Conservation (phyloP, 2,888 invertebrate genomes). For the Mythimna vitellina region DNA sequence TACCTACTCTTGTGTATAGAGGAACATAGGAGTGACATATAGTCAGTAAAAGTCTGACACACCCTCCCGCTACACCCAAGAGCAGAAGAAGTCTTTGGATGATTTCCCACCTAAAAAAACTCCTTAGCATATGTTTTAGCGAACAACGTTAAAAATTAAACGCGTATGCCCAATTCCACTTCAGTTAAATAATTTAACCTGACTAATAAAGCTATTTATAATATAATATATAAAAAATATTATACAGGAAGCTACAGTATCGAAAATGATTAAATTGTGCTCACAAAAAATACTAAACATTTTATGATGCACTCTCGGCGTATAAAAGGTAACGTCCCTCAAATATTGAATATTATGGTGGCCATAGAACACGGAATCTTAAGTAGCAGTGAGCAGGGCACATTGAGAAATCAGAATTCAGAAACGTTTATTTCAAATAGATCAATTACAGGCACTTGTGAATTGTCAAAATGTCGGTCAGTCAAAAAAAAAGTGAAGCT, state of each 20-base stretch:
- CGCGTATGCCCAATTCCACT: background rate
- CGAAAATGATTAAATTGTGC: slow-evolving; percentile 39
- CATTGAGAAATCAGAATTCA: too few species aligned
- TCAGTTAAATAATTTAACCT: background rate
- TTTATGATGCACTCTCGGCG: slow-evolving; percentile 56
- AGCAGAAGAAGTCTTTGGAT: too few species aligned
- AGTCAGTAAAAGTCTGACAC: background rate
- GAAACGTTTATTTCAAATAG: too few species aligned
- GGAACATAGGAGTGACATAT: background rate
- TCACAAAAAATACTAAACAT: slow-evolving; percentile 41
- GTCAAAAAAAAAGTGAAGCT: too few species aligned
- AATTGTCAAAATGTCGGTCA: too few species aligned
- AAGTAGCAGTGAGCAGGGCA: too few species aligned
- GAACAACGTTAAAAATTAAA: background rate
- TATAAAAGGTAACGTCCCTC: slow-evolving; percentile 50
- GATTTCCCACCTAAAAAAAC: too few species aligned
- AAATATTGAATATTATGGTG: slow-evolving; percentile 57
- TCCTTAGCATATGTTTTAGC: too few species aligned
- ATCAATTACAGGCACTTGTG: too few species aligned
- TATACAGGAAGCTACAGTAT: slow-evolving; percentile 2
- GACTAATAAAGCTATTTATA: slow-evolving; percentile 16
- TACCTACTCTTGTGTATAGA: too few species aligned
- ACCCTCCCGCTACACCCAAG: background rate
- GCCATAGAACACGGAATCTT: background rate
- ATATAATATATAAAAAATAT: background rate